phyloP scores from a whole-genome alignment of 2,797 vertebrate species.

The Propithecus perrieri region DNA sequence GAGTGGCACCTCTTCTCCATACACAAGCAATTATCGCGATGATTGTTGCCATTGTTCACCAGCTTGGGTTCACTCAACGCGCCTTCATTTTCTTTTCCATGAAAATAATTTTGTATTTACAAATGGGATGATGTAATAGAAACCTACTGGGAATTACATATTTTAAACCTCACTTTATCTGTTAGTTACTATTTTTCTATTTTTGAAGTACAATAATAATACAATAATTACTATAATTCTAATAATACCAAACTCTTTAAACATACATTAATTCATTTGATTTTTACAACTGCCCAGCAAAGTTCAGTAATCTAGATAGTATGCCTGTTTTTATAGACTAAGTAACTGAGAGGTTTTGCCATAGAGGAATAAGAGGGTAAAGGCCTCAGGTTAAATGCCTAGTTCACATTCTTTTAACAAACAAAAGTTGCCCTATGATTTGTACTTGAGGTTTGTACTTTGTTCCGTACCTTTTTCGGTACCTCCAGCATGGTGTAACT shows the following conservation, averaged over 20 bases:
- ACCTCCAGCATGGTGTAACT: too few relatives aligned
- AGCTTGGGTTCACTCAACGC: slow-evolving; percentile 2
- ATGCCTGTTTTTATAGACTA: background rate
- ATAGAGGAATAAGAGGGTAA: background rate
- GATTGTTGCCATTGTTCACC: slow-evolving; percentile 36
- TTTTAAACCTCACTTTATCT: slow-evolving; percentile 53
- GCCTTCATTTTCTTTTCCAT: slow-evolving; percentile 56
- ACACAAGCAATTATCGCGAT: slow-evolving; percentile 38
- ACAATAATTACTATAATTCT: background rate
- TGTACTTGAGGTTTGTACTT: background rate
- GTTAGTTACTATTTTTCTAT: background rate
- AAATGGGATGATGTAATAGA: slow-evolving; percentile 36
- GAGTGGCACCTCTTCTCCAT: background rate
- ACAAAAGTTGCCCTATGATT: background rate
- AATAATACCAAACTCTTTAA: background rate
- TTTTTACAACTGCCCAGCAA: background rate
- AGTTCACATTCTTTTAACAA: background rate
- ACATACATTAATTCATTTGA: background rate
- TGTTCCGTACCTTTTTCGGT: background rate
- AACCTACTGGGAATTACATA: slow-evolving; percentile 12
- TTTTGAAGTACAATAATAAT: slow-evolving; percentile 36
- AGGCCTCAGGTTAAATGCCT: background rate
- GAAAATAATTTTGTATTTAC: slow-evolving; percentile 56
- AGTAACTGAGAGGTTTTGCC: background rate
- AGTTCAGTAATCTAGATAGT: background rate